phyloP scores from a whole-genome alignment of 2,888 invertebrate species.

The Lutraria lutraria region DNA sequence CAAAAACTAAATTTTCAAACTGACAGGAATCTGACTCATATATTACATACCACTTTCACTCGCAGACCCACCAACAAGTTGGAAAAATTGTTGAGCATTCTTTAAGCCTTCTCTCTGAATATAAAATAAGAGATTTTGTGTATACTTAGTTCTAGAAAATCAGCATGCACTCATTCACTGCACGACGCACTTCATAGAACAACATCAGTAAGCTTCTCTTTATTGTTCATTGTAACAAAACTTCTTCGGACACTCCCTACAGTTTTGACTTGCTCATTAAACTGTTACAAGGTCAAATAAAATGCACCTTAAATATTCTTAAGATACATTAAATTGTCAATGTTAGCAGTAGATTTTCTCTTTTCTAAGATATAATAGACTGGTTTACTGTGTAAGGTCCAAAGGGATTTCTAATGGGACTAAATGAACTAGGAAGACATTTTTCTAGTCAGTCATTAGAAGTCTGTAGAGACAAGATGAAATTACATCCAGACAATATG shows the following conservation, averaged over 20 bases:
- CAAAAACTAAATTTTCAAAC: constrained; percentile 43
- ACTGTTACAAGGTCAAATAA: neutral
- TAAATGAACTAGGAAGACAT: neutral
- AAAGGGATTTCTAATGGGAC: neutral
- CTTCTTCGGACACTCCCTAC: neutral
- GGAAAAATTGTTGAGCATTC: constrained; percentile 97
- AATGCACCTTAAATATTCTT: neutral
- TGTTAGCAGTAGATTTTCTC: neutral
- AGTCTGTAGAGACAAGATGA: neutral
- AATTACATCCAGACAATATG: neutral
- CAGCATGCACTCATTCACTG: constrained; percentile 37
- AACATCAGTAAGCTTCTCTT: constrained; percentile 11
- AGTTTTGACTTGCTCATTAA: neutral
- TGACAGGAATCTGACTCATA: constrained; percentile 16
- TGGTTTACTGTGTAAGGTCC: neutral
- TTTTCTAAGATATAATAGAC: neutral
- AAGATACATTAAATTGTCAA: constrained; percentile 20
- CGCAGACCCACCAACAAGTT: constrained; percentile 97
- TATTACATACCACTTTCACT: constrained; percentile 92
- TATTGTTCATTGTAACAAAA: neutral
- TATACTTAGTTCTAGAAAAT: constrained; percentile 38
- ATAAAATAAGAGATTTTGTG: constrained; percentile 45
- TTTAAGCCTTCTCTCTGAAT: constrained; percentile 96
- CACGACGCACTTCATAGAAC: constrained; percentile 14
- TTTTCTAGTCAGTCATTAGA: neutral